phyloP scores from a whole-genome alignment of 2,113 vertebrate species.

The Talpa occidentalis region DNA sequence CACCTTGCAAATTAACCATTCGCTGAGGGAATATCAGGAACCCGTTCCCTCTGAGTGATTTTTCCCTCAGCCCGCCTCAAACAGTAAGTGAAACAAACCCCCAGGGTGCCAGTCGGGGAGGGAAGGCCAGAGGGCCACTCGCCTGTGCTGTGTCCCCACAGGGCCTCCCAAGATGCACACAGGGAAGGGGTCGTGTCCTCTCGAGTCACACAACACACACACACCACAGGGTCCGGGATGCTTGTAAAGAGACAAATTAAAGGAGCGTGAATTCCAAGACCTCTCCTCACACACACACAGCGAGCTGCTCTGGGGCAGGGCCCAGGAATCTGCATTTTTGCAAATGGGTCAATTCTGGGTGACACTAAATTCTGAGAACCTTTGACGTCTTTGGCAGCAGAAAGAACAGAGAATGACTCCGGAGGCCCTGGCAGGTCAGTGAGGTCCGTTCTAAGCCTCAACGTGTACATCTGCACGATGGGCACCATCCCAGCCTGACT shows the following conservation, averaged over 20 bases:
- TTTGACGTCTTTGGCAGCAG: not conserved
- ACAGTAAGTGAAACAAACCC: not conserved
- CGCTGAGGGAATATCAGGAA: fast-evolving
- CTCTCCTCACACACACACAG: no score
- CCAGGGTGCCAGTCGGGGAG: not conserved
- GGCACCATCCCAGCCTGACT: not conserved
- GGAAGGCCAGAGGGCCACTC: not conserved
- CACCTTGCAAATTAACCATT: not conserved
- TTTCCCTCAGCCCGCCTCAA: not conserved
- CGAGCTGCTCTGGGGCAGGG: not conserved
- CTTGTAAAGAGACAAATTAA: fast-evolving
- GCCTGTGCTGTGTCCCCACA: fast-evolving
- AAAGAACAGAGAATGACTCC: not conserved
- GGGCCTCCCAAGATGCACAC: not conserved
- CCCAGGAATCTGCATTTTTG: not conserved
- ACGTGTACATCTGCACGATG: not conserved
- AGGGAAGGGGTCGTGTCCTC: not conserved
- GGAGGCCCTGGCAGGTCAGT: not conserved
- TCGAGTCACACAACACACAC: fast-evolving
- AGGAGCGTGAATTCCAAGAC: not conserved
- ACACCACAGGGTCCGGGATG: fast-evolving
- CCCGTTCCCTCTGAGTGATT: not conserved
- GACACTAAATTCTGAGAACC: not conserved
- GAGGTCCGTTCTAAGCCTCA: not conserved
- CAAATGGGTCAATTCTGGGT: not conserved